Evolutionary conservation across 2,113 vertebrate species (phyloP).

Genomic region (Vulpes lagopus): DNA sequence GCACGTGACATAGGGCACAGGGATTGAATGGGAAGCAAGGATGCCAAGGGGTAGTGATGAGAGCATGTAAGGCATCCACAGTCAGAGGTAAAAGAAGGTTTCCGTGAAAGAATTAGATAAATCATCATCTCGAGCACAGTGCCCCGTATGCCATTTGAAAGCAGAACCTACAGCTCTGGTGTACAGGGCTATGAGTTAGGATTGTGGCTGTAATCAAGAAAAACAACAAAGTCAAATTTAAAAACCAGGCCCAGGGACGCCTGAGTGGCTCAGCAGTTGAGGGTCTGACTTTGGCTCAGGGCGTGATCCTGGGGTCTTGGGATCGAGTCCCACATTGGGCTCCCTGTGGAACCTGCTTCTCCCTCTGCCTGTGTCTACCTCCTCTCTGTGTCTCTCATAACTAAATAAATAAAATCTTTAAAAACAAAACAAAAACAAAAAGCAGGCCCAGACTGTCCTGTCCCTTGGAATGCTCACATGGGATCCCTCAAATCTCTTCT

Average conservation of each 20-base stretch:
- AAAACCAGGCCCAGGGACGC: background rate
- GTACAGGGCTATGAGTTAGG: conserved; percentile 6
- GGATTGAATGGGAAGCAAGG: background rate
- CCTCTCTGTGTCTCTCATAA: too few relatives aligned
- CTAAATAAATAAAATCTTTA: too few relatives aligned
- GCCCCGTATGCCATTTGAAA: conserved; percentile 47
- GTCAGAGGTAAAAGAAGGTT: conserved; percentile 34
- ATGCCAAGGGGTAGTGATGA: conserved; percentile 23
- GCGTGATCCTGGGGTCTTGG: too few relatives aligned
- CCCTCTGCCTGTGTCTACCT: too few relatives aligned
- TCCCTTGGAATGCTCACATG: background rate
- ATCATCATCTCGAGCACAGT: conserved; percentile 25
- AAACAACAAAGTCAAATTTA: conserved; percentile 47
- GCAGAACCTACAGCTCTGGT: conserved; percentile 44
- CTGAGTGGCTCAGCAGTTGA: too few relatives aligned
- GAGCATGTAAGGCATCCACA: conserved; percentile 32
- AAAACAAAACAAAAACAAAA: too few relatives aligned
- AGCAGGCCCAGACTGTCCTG: background rate
- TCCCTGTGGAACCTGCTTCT: too few relatives aligned
- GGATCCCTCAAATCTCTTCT: conserved; percentile 11
- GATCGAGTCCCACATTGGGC: too few relatives aligned
- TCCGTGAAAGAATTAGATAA: conserved; percentile 63
- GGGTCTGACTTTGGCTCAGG: too few relatives aligned
- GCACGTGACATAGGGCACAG: background rate
- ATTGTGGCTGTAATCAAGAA: conserved; percentile 49